Base-by-base conservation (phyloP, 2,113 vertebrate genomes). In the Gobio gobio region DNA sequence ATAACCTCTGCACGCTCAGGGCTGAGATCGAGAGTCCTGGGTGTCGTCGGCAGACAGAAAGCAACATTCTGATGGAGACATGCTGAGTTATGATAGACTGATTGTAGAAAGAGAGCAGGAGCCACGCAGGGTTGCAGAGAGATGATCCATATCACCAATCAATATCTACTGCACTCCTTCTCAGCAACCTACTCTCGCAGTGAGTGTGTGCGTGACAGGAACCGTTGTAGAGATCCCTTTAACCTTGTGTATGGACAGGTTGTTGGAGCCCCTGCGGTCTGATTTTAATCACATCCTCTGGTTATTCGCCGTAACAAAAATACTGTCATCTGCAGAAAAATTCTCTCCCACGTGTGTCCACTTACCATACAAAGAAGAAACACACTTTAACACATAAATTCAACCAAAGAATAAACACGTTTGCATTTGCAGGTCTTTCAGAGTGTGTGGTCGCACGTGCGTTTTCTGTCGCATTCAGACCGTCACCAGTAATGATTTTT, bases 401-500 rank as follows among this genome's bases (percentile, higher is more conserved):
- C 66, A 10, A 16, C 29, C 29, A 7, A 33, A 36, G 16, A 40
- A 68, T 68, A 75, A 75, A 14, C 7, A 29, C 1, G 22, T 82
- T 18, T 87, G 58, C 51, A 51, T 78, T 66, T 75, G 64, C 40
- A 56, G 33, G 43, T 58, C n/a, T 66, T 73, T 58, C 40, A 59
- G 13, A 61, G 10, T 12, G 78, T 56, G 84, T 85, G 78, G 56
- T 73, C 22, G 24, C 68, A 51, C 64, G 51, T 77, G 86, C 9
- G 12, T 14, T 51, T 70, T 66, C 66, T 68, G 56, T 59, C 78
- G 58, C 78, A 1, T 75, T 58, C 47, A 51, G 72, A 84, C 63
- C 59, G 29, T 66, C 79, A 68, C 47, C 66, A 45, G 82, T 85
- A 87, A 87, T 85, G 86, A 85, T 87, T 85, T 83, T 77, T 85